phyloP scores from a whole-genome alignment of 2,888 invertebrate genomes.

The Polymixis lichenea region DNA sequence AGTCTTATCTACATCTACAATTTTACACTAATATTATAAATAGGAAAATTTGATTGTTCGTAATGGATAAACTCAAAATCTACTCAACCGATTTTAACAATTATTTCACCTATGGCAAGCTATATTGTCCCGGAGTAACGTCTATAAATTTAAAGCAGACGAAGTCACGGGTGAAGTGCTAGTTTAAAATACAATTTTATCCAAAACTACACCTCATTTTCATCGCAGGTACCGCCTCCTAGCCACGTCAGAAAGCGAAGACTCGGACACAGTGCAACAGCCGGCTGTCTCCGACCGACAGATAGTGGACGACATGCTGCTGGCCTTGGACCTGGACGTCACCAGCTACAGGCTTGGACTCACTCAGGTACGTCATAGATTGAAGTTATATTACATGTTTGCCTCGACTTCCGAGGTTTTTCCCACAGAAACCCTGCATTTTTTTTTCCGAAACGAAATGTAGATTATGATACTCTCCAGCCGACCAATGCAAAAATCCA shows the following conservation, averaged over 20 bases:
- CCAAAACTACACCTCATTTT: not conserved
- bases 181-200: not conserved
- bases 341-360: slow-evolving; percentile 97
- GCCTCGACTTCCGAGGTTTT: not conserved
- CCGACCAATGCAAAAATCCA: not conserved
- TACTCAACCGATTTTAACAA: too few species aligned
- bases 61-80: too few species aligned
- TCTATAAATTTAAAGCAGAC: too few species aligned
- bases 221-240: slow-evolving; percentile 88
- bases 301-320: slow-evolving; percentile 95
- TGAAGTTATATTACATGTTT: too few species aligned
- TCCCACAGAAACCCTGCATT: too few species aligned
- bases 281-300: slow-evolving; percentile 90
- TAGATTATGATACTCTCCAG: not conserved
- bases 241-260: slow-evolving; percentile 83
- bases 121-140: too few species aligned
- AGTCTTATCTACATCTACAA: not conserved
- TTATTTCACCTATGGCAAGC: too few species aligned
- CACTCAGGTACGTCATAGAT: slow-evolving; percentile 94
- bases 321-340: slow-evolving; percentile 95
- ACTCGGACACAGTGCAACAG: slow-evolving; percentile 72
- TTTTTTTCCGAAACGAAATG: not conserved
- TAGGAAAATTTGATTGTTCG: too few species aligned
- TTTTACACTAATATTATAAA: too few species aligned
- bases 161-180: too few species aligned